phyloP scores from a whole-genome alignment of 2,797 vertebrate genomes.

The Capromys pilorides region DNA sequence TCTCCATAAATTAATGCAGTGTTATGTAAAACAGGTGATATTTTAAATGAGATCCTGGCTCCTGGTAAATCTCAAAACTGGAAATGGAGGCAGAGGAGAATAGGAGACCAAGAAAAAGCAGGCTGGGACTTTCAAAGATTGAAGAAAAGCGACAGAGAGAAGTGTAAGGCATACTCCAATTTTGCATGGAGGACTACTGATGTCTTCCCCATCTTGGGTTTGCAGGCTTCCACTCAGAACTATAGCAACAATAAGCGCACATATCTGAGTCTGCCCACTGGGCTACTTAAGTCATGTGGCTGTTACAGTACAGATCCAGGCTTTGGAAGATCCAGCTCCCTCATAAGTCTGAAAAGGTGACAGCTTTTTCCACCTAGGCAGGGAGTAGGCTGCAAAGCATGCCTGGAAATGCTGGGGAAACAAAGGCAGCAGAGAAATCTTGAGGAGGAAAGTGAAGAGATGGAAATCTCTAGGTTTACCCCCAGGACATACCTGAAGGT shows the following conservation, averaged over 20 bases:
- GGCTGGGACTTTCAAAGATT: background rate
- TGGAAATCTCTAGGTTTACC: background rate
- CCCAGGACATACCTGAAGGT: background rate
- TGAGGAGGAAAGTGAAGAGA: background rate
- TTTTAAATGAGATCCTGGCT: conserved; percentile 43
- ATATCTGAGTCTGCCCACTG: background rate
- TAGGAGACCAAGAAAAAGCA: background rate
- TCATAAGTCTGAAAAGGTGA: background rate
- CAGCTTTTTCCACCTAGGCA: background rate
- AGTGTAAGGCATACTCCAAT: background rate
- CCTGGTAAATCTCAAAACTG: conserved; percentile 6
- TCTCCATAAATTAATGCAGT: background rate
- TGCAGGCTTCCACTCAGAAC: background rate
- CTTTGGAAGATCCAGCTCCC: background rate
- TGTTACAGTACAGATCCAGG: background rate
- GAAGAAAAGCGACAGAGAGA: background rate
- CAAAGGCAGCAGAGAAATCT: background rate
- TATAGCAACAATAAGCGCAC: background rate
- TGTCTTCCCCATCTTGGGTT: background rate
- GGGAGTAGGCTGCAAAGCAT: background rate
- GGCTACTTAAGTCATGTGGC: background rate
- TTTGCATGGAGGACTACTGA: background rate
- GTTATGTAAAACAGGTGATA: background rate
- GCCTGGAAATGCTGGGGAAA: background rate
- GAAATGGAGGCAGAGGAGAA: conserved; percentile 1